phyloP scores from a whole-genome alignment of 2,113 vertebrate species.

The Mixornis gularis region DNA sequence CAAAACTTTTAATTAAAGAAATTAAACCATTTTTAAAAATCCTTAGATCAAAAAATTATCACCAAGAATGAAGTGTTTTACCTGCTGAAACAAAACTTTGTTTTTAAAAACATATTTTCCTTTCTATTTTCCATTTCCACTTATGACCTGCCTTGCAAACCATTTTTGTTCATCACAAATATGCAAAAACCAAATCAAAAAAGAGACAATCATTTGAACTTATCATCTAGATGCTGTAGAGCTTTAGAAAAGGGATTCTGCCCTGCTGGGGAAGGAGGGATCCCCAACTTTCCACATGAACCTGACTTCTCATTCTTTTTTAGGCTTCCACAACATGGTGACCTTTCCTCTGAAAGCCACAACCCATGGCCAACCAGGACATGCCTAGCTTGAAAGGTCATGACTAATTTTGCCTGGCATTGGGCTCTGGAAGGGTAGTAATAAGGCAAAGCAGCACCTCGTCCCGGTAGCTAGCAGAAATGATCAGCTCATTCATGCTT shows the following conservation, averaged over 20 bases:
- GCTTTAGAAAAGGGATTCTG: neutral
- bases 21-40: neutral
- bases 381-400: conserved; percentile 58
- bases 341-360: conserved; percentile 61
- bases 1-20: neutral
- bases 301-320: conserved; percentile 56
- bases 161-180: neutral
- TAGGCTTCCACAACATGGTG: conserved; percentile 52
- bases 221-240: neutral
- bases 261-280: conserved; percentile 18
- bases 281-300: conserved; percentile 25
- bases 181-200: neutral
- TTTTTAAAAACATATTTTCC: neutral
- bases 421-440: conserved; percentile 47
- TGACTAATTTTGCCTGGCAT: conserved; percentile 44
- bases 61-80: neutral
- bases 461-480: conserved; percentile 38
- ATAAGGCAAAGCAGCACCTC: conserved; percentile 12
- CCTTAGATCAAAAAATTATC: neutral
- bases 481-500: conserved; percentile 66
- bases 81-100: neutral
- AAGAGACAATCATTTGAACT: neutral
- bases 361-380: conserved; percentile 44
- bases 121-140: neutral
- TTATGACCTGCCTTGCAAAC: neutral